A percentile compares a stretch with the other conserved stretches of the same genome.
phyloP scores from a whole-genome alignment of 2,797 vertebrate genomes.

The Halcyon smyrnensis region DNA sequence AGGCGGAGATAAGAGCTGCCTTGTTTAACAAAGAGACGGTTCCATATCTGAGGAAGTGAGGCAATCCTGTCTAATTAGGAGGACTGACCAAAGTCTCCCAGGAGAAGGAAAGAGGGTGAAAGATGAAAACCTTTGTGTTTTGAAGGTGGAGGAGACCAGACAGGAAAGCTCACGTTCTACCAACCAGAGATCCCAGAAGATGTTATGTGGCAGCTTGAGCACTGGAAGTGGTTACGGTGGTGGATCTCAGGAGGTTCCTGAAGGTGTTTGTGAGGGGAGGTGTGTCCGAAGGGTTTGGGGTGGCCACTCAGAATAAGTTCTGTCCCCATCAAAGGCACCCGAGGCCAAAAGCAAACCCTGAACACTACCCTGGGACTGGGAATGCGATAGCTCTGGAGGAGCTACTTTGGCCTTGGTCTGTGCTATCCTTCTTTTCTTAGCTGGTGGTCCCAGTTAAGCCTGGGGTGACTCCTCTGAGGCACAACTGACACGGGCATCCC shows the following conservation, averaged over 20 bases:
- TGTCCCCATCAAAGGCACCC: neutral
- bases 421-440: neutral
- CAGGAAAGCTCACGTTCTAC: neutral
- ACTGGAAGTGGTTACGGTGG: rapidly evolving
- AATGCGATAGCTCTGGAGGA: neutral
- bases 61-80: neutral
- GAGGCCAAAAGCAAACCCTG: neutral
- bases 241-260: neutral
- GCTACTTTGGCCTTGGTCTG: neutral
- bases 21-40: neutral
- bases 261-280: neutral
- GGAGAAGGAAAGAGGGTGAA: slow-evolving; percentile 8
- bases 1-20: neutral
- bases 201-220: neutral
- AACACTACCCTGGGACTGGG: rapidly evolving
- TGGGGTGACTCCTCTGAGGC: neutral
- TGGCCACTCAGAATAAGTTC: too few relatives aligned
- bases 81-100: neutral
- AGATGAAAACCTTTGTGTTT: slow-evolving; percentile 18
- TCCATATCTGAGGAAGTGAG: slow-evolving; percentile 46
- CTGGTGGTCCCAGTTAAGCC: neutral
- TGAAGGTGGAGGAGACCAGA: neutral
- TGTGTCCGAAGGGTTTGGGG: neutral
- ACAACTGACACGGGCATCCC: rapidly evolving
- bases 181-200: neutral